These are phyloP conservation scores for Dromaius novaehollandiae DNA, from an alignment of 2,113 vertebrate species.

Conservation along the genomic window DNA sequence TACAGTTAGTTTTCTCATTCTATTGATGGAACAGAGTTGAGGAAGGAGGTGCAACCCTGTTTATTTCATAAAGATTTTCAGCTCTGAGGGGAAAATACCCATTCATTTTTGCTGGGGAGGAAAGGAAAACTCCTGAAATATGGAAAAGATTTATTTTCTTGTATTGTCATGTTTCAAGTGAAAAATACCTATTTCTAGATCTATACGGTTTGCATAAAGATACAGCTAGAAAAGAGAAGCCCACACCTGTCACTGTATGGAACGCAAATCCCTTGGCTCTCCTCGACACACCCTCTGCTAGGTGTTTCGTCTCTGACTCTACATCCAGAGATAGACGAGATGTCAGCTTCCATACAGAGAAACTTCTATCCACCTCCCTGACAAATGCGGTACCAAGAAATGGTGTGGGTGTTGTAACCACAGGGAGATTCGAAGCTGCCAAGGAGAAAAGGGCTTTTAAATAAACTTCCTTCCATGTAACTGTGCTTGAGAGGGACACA, in stretches of 20 bases:
- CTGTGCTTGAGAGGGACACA: neutral
- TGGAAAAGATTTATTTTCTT: neutral
- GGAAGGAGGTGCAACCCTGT: neutral
- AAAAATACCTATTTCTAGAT: neutral
- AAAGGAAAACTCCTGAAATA: neutral
- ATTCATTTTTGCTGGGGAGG: neutral
- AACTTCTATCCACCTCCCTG: neutral
- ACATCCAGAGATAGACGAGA: accelerated
- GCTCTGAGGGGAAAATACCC: neutral
- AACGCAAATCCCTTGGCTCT: neutral
- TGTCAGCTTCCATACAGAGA: neutral
- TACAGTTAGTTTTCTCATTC: neutral
- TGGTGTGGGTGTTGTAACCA: neutral
- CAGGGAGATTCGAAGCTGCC: neutral
- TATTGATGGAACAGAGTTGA: neutral
- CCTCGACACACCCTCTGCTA: neutral
- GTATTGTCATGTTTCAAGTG: neutral
- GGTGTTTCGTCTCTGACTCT: neutral
- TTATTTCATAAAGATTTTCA: neutral
- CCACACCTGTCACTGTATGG: neutral
- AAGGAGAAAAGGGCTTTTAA: neutral
- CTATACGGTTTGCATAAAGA: neutral
- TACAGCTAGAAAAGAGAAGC: neutral
- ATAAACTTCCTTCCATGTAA: neutral
- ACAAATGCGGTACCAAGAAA: neutral